Evolutionary conservation across 2,888 invertebrate genomes (phyloP).

Genomic region (Disparrhopalites patrizii): DNA sequence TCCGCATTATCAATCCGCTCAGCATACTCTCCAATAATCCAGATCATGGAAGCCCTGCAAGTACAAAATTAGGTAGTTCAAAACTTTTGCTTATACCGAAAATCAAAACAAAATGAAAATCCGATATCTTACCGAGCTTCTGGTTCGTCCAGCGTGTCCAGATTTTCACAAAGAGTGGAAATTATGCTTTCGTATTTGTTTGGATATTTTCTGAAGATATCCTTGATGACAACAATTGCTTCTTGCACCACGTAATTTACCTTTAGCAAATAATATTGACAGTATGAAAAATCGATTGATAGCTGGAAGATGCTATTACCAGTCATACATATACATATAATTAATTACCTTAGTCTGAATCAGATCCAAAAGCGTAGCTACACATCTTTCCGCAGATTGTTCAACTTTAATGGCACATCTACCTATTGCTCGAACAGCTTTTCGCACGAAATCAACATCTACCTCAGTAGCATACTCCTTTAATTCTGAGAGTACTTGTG

Average conservation of each 20-base stretch:
- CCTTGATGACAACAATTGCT: slow-evolving; percentile 98
- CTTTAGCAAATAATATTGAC: slow-evolving; percentile 50
- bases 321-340: too few species aligned
- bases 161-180: slow-evolving; percentile 95
- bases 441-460: slow-evolving; percentile 98
- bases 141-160: slow-evolving; percentile 97
- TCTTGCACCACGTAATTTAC: slow-evolving; percentile 99
- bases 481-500: slow-evolving; percentile 94
- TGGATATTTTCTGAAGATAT: slow-evolving; percentile 95
- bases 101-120: neutral
- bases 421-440: slow-evolving; percentile 97
- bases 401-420: slow-evolving; percentile 98
- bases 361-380: slow-evolving; percentile 91
- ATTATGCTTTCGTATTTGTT: slow-evolving; percentile 99
- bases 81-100: neutral
- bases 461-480: slow-evolving; percentile 99
- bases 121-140: slow-evolving; percentile 67
- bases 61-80: neutral
- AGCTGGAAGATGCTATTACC: too few species aligned
- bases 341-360: slow-evolving; percentile 97
- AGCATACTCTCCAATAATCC: slow-evolving; percentile 91
- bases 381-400: slow-evolving; percentile 96
- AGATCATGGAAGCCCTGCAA: slow-evolving; percentile 86
- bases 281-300: too few species aligned
- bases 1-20: slow-evolving; percentile 99